Evolutionary conservation across 2,888 invertebrate species (phyloP).

Genomic region (Bibio marci): DNA sequence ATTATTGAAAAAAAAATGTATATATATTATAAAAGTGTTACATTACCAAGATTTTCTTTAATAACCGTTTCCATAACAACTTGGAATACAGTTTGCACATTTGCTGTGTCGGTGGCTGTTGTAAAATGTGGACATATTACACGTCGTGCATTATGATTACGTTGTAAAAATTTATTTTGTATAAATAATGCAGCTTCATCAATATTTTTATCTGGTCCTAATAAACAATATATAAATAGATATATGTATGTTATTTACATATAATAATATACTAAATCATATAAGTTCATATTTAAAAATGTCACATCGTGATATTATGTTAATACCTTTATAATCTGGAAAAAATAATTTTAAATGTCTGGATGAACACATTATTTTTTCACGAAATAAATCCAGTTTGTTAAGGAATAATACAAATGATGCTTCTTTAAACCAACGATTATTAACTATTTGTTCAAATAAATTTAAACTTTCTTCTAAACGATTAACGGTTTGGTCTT

Average conservation of each 20-base stretch:
- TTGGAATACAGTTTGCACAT: slow-evolving; percentile 46
- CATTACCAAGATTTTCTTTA: slow-evolving; percentile 39
- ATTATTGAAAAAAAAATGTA: too few relatives aligned
- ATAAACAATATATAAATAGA: slow-evolving; percentile 4
- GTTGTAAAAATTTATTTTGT: slow-evolving; percentile 39
- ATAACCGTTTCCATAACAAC: slow-evolving; percentile 48
- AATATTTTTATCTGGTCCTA: slow-evolving; percentile 42
- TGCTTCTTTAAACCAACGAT: slow-evolving; percentile 42
- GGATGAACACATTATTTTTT: slow-evolving; percentile 43
- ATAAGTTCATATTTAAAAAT: too few relatives aligned
- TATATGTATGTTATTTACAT: background rate
- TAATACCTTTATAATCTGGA: slow-evolving; percentile 37
- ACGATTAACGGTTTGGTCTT: slow-evolving; percentile 42
- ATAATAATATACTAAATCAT: too few relatives aligned
- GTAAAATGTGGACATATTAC: slow-evolving; percentile 47
- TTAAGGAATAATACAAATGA: slow-evolving; percentile 45
- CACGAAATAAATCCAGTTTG: slow-evolving; percentile 45
- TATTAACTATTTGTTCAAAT: slow-evolving; percentile 45
- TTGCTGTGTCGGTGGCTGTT: slow-evolving; percentile 47
- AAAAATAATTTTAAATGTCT: slow-evolving; percentile 41
- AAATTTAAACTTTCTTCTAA: slow-evolving; percentile 44
- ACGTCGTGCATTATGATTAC: slow-evolving; percentile 37
- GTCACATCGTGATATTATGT: too few relatives aligned
- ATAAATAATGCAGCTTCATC: slow-evolving; percentile 43
- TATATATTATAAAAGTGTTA: slow-evolving; percentile 35